Conservation (phyloP, 30 jellyfish, hydroid and myxozoan species). For the Catostylus mosaicus region DNA sequence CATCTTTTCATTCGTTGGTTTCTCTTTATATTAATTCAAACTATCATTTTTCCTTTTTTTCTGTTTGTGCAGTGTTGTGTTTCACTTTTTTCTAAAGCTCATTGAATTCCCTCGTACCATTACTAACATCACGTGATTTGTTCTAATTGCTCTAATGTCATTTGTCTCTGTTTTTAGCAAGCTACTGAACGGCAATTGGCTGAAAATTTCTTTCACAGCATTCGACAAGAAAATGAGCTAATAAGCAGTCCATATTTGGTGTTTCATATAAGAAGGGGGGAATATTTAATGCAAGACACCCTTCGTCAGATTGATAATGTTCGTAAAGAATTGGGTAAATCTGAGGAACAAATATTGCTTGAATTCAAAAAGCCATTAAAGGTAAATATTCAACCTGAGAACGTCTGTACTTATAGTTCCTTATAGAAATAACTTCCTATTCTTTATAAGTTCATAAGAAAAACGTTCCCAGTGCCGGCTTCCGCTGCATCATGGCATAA, state of each 20-base stretch:
- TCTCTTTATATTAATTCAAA: too few relatives aligned
- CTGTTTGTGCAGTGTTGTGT: background rate
- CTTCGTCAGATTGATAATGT: conserved; percentile 36
- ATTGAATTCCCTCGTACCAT: background rate
- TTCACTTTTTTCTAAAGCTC: background rate
- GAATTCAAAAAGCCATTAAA: conserved; percentile 79
- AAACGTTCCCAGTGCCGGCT: too few relatives aligned
- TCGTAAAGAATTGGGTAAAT: background rate
- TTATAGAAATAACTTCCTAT: background rate
- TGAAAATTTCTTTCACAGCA: background rate
- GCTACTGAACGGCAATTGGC: conserved; percentile 14
- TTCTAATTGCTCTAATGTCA: background rate
- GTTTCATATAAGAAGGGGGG: conserved; percentile 62
- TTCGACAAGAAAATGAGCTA: background rate
- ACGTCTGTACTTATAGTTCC: background rate
- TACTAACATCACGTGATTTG: background rate
- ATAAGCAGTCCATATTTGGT: conserved; percentile 66
- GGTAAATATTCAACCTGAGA: conserved; percentile 20
- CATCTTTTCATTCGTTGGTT: too few relatives aligned
- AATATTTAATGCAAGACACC: conserved; percentile 67
- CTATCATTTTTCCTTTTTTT: too few relatives aligned
- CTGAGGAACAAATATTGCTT: too few relatives aligned
- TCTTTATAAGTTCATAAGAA: too few relatives aligned
- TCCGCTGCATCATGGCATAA: background rate
- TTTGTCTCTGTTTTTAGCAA: background rate